Evolutionary conservation across 2,888 invertebrate genomes (phyloP), one percentile per base, ranked within the genome.

Genomic region (Spodoptera littoralis): DNA sequence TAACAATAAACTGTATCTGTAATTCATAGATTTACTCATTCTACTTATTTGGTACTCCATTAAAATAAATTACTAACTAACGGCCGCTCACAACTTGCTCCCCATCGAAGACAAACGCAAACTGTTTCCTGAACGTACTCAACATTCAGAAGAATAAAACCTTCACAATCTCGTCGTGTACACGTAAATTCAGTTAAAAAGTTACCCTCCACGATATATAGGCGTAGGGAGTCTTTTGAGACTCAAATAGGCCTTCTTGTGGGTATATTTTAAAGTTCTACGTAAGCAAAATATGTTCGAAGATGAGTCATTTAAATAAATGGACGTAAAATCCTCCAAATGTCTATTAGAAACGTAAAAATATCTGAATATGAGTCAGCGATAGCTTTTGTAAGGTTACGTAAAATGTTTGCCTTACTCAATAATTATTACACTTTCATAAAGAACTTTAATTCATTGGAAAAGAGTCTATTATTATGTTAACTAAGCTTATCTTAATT

Each of bases 61-160:
- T 5, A 27, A 27, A 27, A 27, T 27, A 27, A 27, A 27, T 5
- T 2, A 27, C 27, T 4, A 27, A 27, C 5, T 1, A 18, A 18
- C 84, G 70, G 4, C 13, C 68, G 61, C 77, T 70, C 42, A 36
- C 79, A 1, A 0, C 70, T 82, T 77, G 36, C 3, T 22, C 54
- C 46, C 27, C 11, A 47, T 53, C 72, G 83, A 88, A 88, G 89
- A 87, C 84, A 81, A 84, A 90, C 87, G 87, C 90, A 88, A 90
- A 89, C 90, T 84, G 90, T 88, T 90, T 88, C 88, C 86, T 83
- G 86, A 86, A 85, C 87, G 85, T 85, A 89, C 90, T 91, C 90
- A 88, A 90, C 90, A 92, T 90, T 88, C 89, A 86, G 88, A 90
- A 90, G 89, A 90, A 92, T 92, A 90, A 90, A 91, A 91, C 86